Evolutionary conservation across 2,113 vertebrate species (phyloP).

Genomic region (Platichthys flesus): DNA sequence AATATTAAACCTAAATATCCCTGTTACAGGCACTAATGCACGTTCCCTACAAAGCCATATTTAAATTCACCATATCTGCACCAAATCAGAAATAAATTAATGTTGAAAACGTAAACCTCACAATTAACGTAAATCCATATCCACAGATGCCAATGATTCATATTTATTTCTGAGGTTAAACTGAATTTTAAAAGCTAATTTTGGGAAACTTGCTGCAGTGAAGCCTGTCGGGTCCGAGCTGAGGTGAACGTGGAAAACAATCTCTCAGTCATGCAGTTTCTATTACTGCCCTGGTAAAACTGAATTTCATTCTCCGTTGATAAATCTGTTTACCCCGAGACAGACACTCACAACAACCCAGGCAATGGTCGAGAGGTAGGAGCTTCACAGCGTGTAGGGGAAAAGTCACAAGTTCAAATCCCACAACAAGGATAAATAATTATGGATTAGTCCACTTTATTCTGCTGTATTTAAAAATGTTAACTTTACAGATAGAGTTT

Average conservation of each 20-base stretch:
- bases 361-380: neutral
- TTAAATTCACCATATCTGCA: too few relatives aligned
- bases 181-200: neutral
- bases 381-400: conserved; percentile 2
- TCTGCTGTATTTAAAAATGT: too few relatives aligned
- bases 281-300: conserved; percentile 30
- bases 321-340: conserved; percentile 18
- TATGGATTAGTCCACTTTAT: too few relatives aligned
- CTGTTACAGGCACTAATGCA: too few relatives aligned
- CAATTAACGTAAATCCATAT: too few relatives aligned
- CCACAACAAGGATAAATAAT: neutral
- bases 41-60: too few relatives aligned
- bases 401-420: conserved; percentile 32
- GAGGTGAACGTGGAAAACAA: conserved; percentile 25
- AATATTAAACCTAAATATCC: too few relatives aligned
- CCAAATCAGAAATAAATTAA: too few relatives aligned
- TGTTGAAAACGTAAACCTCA: too few relatives aligned
- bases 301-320: conserved; percentile 23
- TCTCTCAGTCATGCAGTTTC: conserved; percentile 37
- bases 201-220: neutral
- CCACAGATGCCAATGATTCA: too few relatives aligned
- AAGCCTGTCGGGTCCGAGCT: neutral
- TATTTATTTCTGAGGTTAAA: neutral
- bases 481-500: too few relatives aligned
- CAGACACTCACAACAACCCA: conserved; percentile 22